Percentiles rank a stretch among this genome's conserved stretches.
These are phyloP conservation scores for Galbula dea DNA, from an alignment of 2,113 vertebrate genomes.

Conservation along the genomic window DNA sequence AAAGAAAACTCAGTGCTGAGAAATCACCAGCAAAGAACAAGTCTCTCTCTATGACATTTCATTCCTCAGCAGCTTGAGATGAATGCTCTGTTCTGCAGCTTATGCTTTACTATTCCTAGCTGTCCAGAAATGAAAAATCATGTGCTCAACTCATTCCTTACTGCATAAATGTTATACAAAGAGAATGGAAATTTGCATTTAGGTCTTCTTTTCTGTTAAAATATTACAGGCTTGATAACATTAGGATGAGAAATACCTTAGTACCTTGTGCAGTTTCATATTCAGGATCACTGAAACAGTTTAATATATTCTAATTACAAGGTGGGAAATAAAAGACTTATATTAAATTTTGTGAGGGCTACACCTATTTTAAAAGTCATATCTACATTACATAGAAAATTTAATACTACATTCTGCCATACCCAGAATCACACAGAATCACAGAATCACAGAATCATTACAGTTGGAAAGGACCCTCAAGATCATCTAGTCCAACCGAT, in stretches of 20 bases:
- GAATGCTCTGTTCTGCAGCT: conserved; percentile 48
- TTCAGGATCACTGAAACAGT: conserved; percentile 38
- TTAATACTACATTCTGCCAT: neutral
- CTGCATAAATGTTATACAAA: conserved; percentile 69
- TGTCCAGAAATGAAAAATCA: conserved; percentile 69
- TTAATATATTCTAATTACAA: conserved; percentile 52
- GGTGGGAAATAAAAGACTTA: neutral
- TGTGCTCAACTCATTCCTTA: conserved; percentile 67
- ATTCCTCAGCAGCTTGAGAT: conserved; percentile 62
- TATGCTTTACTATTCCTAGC: conserved; percentile 48
- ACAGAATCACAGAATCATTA: too few species aligned
- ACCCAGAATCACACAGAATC: neutral
- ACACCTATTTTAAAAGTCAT: neutral
- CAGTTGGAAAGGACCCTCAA: too few species aligned
- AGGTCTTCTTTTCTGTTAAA: conserved; percentile 45
- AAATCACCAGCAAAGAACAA: conserved; percentile 29
- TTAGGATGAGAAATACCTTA: conserved; percentile 43
- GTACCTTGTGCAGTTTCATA: conserved; percentile 22
- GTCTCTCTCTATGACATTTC: conserved; percentile 60
- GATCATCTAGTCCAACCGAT: too few species aligned
- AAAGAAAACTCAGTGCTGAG: neutral
- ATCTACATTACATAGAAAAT: neutral
- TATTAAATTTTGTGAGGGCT: conserved; percentile 12
- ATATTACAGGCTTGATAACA: conserved; percentile 46
- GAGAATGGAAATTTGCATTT: conserved; percentile 66